These are phyloP conservation scores for Hirtodrosophila alboralis DNA, from an alignment of 2,888 invertebrate genomes.

Conservation along the genomic window DNA sequence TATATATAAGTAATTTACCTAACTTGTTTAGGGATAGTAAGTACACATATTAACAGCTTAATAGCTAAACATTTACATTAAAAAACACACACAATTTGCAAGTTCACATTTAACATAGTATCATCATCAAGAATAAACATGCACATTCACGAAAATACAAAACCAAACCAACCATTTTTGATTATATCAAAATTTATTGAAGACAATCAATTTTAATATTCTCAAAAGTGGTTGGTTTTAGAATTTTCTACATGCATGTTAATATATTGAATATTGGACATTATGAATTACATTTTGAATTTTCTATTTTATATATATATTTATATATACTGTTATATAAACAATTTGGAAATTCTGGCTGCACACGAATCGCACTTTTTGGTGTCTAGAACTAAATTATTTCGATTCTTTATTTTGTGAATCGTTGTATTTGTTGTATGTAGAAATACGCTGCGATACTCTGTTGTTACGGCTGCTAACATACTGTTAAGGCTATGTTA, in stretches of 20 bases:
- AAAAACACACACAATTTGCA: constrained; percentile 6
- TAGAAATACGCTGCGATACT: constrained; percentile 35
- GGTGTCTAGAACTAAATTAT: constrained; percentile 59
- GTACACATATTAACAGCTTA: constrained; percentile 48
- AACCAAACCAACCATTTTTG: constrained; percentile 79
- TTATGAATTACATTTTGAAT: too few species aligned
- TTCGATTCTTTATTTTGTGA: constrained; percentile 33
- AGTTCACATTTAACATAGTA: background rate
- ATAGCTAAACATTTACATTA: constrained; percentile 53
- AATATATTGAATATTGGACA: too few species aligned
- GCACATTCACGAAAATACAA: constrained; percentile 63
- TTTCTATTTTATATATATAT: too few species aligned
- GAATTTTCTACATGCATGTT: constrained; percentile 58
- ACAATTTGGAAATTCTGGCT: constrained; percentile 10
- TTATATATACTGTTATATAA: too few species aligned
- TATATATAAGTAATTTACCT: constrained; percentile 26
- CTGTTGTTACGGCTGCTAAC: constrained; percentile 17
- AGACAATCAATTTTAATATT: constrained; percentile 51
- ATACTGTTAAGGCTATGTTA: constrained; percentile 53
- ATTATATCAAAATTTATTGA: constrained; percentile 51
- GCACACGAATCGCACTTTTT: constrained; percentile 62
- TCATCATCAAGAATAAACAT: constrained; percentile 1
- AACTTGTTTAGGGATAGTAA: constrained; percentile 10
- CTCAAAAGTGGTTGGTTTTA: constrained; percentile 76
- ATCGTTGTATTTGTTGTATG: constrained; percentile 25